These are phyloP conservation scores for Leptodirus hochenwartii DNA, from an alignment of 2,888 invertebrate genomes.

Conservation along the genomic window DNA sequence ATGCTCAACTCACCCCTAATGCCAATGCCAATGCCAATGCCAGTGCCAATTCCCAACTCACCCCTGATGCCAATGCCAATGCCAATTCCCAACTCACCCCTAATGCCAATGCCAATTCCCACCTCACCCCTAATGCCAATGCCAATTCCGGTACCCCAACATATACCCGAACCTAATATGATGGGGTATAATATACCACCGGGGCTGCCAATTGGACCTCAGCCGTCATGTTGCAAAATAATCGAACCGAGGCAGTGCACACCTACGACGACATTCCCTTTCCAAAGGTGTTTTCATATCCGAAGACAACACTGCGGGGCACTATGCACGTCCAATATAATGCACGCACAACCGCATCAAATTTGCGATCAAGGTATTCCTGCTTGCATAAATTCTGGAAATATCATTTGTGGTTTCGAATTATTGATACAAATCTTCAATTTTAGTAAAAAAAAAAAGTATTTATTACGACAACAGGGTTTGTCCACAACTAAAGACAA, in stretches of 20 bases:
- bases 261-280: constrained; percentile 17
- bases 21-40: constrained; percentile 5
- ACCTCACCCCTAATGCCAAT: too few relatives aligned
- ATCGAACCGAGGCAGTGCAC: constrained; percentile 25
- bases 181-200: not conserved
- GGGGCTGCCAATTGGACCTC: not conserved
- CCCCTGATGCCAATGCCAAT: constrained; percentile 6
- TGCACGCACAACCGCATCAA: constrained; percentile 22
- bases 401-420: too few relatives aligned
- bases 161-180: not conserved
- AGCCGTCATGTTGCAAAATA: constrained; percentile 22
- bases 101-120: constrained; percentile 5
- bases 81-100: constrained; percentile 3
- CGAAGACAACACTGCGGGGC: constrained; percentile 22
- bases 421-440: too few relatives aligned
- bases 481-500: too few relatives aligned
- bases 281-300: constrained; percentile 22
- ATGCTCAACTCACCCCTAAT: constrained; percentile 2
- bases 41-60: not conserved
- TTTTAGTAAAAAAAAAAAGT: too few relatives aligned
- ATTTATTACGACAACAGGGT: too few relatives aligned
- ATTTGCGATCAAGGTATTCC: constrained; percentile 16
- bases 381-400: too few relatives aligned
- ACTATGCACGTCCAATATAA: constrained; percentile 20
- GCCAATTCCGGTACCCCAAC: not conserved